phyloP scores from a whole-genome alignment of 2,113 vertebrate species.

The Glareola pratincola region DNA sequence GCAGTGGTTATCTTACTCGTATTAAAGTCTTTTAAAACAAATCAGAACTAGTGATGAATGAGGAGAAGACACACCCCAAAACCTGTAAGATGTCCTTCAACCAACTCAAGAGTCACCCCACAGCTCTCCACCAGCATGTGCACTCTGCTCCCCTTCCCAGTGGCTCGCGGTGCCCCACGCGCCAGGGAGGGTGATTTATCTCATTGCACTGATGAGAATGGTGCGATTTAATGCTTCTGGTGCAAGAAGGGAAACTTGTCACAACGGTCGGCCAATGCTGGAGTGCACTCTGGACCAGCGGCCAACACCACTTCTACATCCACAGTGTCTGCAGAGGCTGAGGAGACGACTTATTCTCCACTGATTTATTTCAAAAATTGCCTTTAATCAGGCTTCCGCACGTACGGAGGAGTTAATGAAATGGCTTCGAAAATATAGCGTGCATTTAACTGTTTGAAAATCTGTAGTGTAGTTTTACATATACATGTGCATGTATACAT shows the following conservation, averaged over 20 bases:
- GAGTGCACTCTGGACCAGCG: neutral
- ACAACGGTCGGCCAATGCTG: fast-evolving
- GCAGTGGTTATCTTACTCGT: fast-evolving
- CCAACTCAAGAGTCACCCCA: neutral
- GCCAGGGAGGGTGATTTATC: too few species aligned
- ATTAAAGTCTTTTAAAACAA: neutral
- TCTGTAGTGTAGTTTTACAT: neutral
- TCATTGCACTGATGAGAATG: neutral
- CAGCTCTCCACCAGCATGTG: fast-evolving
- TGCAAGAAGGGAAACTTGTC: neutral
- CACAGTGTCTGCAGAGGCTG: neutral
- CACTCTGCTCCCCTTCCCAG: neutral
- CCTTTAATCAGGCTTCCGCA: neutral
- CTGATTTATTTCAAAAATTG: neutral
- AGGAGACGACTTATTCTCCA: neutral
- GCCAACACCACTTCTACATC: neutral
- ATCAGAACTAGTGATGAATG: neutral
- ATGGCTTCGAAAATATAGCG: neutral
- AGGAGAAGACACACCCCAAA: neutral
- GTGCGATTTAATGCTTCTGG: neutral
- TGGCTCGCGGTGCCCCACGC: fast-evolving
- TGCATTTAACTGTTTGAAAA: neutral
- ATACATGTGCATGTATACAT: neutral
- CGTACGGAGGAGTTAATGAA: neutral
- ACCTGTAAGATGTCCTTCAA: neutral